These are phyloP conservation scores for Drosophila truncata DNA, from an alignment of 1,140 invertebrate genomes.

Conservation along the genomic window DNA sequence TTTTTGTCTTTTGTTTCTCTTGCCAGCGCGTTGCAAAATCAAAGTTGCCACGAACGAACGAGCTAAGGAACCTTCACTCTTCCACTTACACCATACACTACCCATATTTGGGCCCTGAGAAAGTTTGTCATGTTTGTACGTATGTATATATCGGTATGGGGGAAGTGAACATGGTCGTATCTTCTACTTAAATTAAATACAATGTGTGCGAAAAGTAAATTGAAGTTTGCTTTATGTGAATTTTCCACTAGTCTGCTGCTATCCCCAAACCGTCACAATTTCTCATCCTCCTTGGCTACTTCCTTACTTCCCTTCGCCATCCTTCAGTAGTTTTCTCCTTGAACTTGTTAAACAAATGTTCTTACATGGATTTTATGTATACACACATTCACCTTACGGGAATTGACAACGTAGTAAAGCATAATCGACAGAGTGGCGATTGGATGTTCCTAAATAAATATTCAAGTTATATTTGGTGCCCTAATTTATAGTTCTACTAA, in stretches of 20 bases:
- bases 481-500: background rate
- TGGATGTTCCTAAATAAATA: too few species aligned
- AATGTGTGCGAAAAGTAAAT: constrained; percentile 81
- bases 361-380: constrained; percentile 12
- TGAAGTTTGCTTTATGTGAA: constrained; percentile 79
- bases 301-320: background rate
- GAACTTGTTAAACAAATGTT: constrained; percentile 66
- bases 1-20: constrained; percentile 39
- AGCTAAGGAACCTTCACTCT: constrained; percentile 16
- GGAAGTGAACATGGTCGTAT: constrained; percentile 53
- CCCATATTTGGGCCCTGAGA: constrained; percentile 31
- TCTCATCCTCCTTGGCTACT: background rate
- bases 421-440: background rate
- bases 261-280: constrained; percentile 13
- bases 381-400: constrained; percentile 5
- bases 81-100: constrained; percentile 1
- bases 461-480: background rate
- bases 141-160: constrained; percentile 23
- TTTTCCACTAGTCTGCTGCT: constrained; percentile 46
- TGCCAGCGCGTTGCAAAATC: constrained; percentile 62
- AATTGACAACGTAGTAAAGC: constrained; percentile 46
- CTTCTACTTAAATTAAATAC: constrained; percentile 83
- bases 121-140: constrained; percentile 51
- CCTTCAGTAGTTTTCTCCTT: constrained; percentile 56
- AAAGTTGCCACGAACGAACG: constrained; percentile 60